Evolutionary conservation across 2,888 invertebrate genomes (phyloP), one percentile per base, ranked within the genome.

Genomic region (Horisme vitalbata): DNA sequence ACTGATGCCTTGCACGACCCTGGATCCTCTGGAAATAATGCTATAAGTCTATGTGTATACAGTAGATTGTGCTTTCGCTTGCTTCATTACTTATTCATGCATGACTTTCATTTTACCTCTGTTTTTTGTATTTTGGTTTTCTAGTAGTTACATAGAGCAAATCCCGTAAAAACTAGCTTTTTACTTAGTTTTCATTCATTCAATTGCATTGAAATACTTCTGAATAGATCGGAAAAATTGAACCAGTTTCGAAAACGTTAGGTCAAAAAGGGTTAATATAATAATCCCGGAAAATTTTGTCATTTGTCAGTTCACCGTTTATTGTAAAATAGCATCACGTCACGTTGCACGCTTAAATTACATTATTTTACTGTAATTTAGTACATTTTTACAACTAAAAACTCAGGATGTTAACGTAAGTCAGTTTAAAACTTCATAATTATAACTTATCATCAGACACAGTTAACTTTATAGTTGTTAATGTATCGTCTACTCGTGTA

Each of bases 1-100:
- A 84, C 82, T 88, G 79, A 88, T 52, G 63, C 62, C 61, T 66
- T 59, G 63, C 68, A 68, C 62, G 54, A 39, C 60, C 64, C 52
- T 58, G 65, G 66, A 62, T 45, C 48, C 55, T 47, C 44, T 55
- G 55, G 44, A 55, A 57, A 58, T 48, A 55, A 63, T 51, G 59
- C 62, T 60, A 52, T 57, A 55, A 61, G 39, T 57, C 48, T 52
- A 37, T 55, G 43, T 65, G 39, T 66, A 46, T 62, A 47, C 60
- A 41, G 38, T 60, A 55, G 52, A 36, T 52, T 55, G 41, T 57
- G 53, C 53, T 57, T 61, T 57, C 45, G 69, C 58, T 68, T 65
- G 21, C 28, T 28, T 1, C 30, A 10, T 9, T 21, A 11, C 11
- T 30, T 41, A 31, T 54, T 45, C 43, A 36, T 49, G 54, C 57